A percentile compares a stretch with the other conserved stretches of the same genome.
These are phyloP conservation scores for Fissipunctia ypsillon DNA, from an alignment of 2,888 invertebrate genomes.

Conservation along the genomic window DNA sequence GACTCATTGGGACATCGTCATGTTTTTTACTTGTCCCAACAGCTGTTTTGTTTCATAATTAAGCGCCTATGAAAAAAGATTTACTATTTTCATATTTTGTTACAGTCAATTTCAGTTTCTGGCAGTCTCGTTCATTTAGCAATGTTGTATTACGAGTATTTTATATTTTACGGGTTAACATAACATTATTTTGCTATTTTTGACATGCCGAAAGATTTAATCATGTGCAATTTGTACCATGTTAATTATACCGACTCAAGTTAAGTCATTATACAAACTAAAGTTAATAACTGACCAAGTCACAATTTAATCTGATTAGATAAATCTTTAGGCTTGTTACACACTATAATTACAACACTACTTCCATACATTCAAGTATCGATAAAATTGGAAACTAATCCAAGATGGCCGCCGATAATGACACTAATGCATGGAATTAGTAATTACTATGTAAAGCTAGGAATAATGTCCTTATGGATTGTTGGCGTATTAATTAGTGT, in stretches of 20 bases:
- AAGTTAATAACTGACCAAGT: conserved; percentile 9
- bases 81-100: conserved; percentile 37
- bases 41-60: conserved; percentile 32
- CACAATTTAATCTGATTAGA: conserved; percentile 14
- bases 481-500: conserved; percentile 48
- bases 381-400: conserved; percentile 22
- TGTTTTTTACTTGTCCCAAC: conserved; percentile 7
- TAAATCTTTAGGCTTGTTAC: conserved; percentile 4
- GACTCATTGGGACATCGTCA: background rate
- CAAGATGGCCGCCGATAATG: conserved; percentile 20
- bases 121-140: conserved; percentile 5
- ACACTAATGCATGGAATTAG: conserved; percentile 17
- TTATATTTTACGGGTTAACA: background rate
- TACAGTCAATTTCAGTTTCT: conserved; percentile 30
- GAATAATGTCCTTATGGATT: conserved; percentile 40
- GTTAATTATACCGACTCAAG: background rate
- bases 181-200: background rate
- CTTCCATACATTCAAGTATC: background rate
- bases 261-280: conserved; percentile 11
- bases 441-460: background rate
- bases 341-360: conserved; percentile 5
- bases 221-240: background rate
- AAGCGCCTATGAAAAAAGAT: conserved; percentile 7
- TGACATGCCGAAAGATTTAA: background rate
- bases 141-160: conserved; percentile 13